Evolutionary conservation across 2,888 invertebrate species (phyloP).

Genomic region (Frankliniella fusca): DNA sequence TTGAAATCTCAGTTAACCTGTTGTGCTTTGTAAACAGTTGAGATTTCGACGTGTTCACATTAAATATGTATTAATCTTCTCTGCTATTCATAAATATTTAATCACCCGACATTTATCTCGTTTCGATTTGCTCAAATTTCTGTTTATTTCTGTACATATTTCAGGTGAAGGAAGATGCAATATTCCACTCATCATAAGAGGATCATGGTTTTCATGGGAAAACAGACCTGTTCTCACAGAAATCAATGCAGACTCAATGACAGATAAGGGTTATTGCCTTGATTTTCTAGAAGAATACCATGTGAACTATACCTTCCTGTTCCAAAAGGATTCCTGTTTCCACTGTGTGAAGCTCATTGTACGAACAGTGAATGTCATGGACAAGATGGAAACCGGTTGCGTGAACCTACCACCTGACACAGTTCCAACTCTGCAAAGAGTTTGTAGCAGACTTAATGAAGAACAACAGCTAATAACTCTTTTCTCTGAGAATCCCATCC

Average conservation of each 20-base stretch:
- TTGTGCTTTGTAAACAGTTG: too few relatives aligned
- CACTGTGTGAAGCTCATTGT: constrained; percentile 81
- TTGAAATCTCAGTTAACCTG: too few relatives aligned
- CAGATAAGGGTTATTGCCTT: constrained; percentile 67
- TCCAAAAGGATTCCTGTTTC: constrained; percentile 65
- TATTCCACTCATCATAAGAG: constrained; percentile 74
- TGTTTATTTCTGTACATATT: background rate
- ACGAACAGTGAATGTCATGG: constrained; percentile 80
- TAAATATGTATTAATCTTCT: too few relatives aligned
- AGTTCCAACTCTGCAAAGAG: constrained; percentile 68
- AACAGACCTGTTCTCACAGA: constrained; percentile 75
- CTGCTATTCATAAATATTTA: too few relatives aligned
- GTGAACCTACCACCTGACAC: constrained; percentile 62
- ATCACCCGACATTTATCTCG: background rate
- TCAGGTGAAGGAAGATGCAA: constrained; percentile 50
- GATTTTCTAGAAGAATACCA: constrained; percentile 67
- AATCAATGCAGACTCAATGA: constrained; percentile 76
- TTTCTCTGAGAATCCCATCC: constrained; percentile 84
- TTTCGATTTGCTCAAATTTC: background rate
- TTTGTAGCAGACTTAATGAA: constrained; percentile 67
- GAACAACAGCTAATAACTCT: constrained; percentile 79
- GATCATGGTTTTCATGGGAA: constrained; percentile 90
- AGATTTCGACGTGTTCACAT: too few relatives aligned
- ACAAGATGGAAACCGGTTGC: constrained; percentile 81
- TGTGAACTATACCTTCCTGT: constrained; percentile 82